Evolutionary conservation across 1,140 invertebrate species (phyloP).

Genomic region (Macrobrachium rosenbergii): DNA sequence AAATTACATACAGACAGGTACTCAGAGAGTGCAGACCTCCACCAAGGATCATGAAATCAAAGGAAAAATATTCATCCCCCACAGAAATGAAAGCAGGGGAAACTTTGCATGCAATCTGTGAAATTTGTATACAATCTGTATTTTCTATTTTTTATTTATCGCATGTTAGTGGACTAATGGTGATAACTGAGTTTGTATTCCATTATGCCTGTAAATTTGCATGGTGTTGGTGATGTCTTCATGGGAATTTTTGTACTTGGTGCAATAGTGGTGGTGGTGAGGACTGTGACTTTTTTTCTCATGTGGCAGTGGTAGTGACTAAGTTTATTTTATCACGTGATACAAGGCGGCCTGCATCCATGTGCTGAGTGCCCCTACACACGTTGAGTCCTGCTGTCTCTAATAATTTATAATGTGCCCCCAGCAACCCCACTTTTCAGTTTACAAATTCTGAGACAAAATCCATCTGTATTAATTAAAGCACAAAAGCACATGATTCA

Average conservation of each 20-base stretch:
- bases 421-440: neutral
- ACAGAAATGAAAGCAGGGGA: too few species aligned
- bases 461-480: slow-evolving; percentile 12
- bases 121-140: too few species aligned
- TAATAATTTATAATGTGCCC: neutral
- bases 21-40: too few species aligned
- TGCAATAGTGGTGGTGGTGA: too few species aligned
- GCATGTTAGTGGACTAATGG: neutral
- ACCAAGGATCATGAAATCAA: too few species aligned
- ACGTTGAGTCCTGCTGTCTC: neutral
- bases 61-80: too few species aligned
- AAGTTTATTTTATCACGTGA: slow-evolving; percentile 37
- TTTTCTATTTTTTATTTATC: neutral
- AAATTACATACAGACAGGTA: too few species aligned
- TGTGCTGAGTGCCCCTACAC: too few species aligned
- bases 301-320: slow-evolving; percentile 5
- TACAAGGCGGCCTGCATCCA: too few species aligned
- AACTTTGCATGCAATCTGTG: too few species aligned
- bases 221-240: neutral
- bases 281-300: neutral
- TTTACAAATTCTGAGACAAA: slow-evolving; percentile 5
- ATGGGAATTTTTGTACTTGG: neutral
- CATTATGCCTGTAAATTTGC: neutral
- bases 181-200: too few species aligned
- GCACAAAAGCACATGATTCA: neutral